Evolutionary conservation across 2,113 vertebrate genomes (phyloP).

Genomic region (Cyphotilapia sp.): DNA sequence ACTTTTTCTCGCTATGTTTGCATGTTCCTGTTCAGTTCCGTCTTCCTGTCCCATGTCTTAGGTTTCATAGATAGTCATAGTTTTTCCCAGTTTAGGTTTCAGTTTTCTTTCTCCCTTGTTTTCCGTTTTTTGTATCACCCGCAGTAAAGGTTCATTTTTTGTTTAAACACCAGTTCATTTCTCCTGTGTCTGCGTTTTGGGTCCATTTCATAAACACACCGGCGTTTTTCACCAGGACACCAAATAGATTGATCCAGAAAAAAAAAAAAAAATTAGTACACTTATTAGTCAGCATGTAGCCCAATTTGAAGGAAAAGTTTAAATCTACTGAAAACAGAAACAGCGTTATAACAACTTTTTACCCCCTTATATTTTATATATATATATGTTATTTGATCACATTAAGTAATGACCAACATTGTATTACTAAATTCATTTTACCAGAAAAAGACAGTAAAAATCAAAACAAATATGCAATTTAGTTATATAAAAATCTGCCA

Average conservation of each 20-base stretch:
- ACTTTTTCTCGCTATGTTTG: background rate
- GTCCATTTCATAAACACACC: background rate
- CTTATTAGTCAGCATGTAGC: background rate
- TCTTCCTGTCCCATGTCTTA: fast-evolving
- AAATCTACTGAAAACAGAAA: background rate
- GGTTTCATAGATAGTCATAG: background rate
- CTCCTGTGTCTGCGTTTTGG: fast-evolving
- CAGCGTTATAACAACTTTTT: fast-evolving
- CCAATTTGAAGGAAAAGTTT: background rate
- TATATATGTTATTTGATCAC: background rate
- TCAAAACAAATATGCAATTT: background rate
- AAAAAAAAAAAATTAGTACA: background rate
- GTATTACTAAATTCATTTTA: background rate
- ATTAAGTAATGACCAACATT: background rate
- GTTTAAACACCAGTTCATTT: background rate
- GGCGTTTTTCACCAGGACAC: fast-evolving
- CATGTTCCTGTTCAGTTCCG: background rate
- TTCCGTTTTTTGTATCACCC: fast-evolving
- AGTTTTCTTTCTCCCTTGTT: background rate
- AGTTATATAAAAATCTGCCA: background rate
- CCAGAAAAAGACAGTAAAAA: background rate
- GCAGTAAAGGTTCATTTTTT: fast-evolving
- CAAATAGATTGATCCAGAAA: background rate
- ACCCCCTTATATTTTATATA: background rate
- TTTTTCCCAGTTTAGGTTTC: background rate